These are phyloP conservation scores for Agrotis clavis DNA, from an alignment of 2,888 invertebrate species.

Conservation along the genomic window DNA sequence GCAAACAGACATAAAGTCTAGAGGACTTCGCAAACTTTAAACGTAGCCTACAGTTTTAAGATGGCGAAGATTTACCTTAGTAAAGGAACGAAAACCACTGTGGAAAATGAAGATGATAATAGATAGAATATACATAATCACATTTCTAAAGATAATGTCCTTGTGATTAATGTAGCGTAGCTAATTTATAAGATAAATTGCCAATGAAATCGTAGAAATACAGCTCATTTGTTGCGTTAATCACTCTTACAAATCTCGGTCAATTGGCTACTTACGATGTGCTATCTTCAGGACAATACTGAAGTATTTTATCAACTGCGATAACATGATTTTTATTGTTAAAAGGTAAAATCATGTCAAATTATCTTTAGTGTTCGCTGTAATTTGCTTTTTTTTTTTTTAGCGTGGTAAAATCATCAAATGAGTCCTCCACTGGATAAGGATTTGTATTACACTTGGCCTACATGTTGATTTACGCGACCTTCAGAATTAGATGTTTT, in stretches of 20 bases:
- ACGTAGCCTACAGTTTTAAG: background rate
- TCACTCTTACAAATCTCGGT: slow-evolving; percentile 69
- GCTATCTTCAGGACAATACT: slow-evolving; percentile 56
- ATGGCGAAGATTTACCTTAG: background rate
- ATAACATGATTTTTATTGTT: slow-evolving; percentile 42
- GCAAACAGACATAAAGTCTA: background rate
- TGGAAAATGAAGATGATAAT: background rate
- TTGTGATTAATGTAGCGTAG: slow-evolving; percentile 6
- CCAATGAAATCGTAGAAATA: slow-evolving; percentile 24
- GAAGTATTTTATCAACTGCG: slow-evolving; percentile 45
- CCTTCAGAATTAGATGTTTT: slow-evolving; percentile 34
- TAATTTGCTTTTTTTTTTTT: too few relatives aligned
- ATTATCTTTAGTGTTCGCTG: slow-evolving; percentile 36
- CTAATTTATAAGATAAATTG: slow-evolving; percentile 27
- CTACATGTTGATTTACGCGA: slow-evolving; percentile 34
- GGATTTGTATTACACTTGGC: slow-evolving; percentile 33
- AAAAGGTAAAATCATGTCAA: slow-evolving; percentile 38
- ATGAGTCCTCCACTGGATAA: too few relatives aligned
- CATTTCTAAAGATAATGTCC: background rate
- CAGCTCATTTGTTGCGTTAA: slow-evolving; percentile 28
- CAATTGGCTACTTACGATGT: slow-evolving; percentile 69
- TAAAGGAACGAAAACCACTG: background rate
- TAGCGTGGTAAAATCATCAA: too few relatives aligned
- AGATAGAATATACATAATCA: slow-evolving; percentile 1
- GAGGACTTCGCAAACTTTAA: background rate